These are phyloP conservation scores for Oreohelix idahoensis DNA, from an alignment of 1,140 invertebrate genomes.

Conservation along the genomic window DNA sequence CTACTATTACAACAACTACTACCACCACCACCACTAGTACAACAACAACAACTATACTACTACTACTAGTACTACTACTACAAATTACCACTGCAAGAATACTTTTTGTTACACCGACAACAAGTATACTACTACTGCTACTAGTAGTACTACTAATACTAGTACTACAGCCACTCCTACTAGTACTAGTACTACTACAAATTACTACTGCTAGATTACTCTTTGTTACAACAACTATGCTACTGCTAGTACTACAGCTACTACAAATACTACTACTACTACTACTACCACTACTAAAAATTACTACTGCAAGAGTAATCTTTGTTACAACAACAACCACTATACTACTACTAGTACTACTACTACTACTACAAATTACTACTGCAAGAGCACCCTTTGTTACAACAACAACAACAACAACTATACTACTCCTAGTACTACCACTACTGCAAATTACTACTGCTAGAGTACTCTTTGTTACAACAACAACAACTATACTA, in stretches of 20 bases:
- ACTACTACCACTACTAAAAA: constrained; percentile 22
- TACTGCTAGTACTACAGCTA: not conserved
- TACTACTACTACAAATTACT: constrained; percentile 3
- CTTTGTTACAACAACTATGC: no score
- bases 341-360: constrained; percentile 6
- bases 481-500: no score
- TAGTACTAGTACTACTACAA: not conserved
- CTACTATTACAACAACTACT: constrained; percentile 19
- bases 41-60: not conserved
- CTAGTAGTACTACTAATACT: not conserved
- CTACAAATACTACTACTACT: constrained; percentile 20
- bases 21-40: constrained; percentile 7
- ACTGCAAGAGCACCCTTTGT: no score
- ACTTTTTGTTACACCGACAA: no score
- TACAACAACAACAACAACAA: not conserved
- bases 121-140: not conserved
- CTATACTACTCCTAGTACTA: not conserved
- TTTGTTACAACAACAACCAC: not conserved
- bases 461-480: no score
- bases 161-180: not conserved
- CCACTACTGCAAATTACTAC: no score
- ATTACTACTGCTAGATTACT: not conserved
- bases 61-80: constrained; percentile 23
- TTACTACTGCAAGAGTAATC: no score
- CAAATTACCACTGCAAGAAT: no score